Percentiles rank a stretch among this genome's conserved stretches.
Evolutionary conservation across 2,888 invertebrate species (phyloP).

Genomic region (Agrenia bidenticulata): DNA sequence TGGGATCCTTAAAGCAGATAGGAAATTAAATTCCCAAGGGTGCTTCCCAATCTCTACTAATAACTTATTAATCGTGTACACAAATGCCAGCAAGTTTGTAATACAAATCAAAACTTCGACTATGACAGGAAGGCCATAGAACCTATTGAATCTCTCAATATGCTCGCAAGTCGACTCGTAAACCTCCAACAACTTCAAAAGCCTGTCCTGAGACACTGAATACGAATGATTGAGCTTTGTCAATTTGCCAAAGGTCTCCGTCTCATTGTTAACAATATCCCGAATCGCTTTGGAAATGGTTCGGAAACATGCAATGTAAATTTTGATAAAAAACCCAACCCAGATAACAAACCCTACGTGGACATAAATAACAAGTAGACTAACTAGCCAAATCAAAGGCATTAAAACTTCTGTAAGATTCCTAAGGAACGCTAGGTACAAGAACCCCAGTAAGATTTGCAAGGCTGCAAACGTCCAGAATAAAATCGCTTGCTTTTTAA

Average conservation of each 20-base stretch:
- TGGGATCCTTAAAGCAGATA: neutral
- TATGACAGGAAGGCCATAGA: slow-evolving; percentile 5
- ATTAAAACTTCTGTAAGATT: too few relatives aligned
- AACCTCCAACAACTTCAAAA: neutral
- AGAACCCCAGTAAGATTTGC: too few relatives aligned
- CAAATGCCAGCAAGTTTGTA: neutral
- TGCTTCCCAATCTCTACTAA: neutral
- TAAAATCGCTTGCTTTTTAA: too few relatives aligned
- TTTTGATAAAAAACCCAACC: slow-evolving; percentile 8
- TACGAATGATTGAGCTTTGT: too few relatives aligned
- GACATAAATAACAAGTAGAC: neutral
- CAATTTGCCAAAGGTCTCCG: too few relatives aligned
- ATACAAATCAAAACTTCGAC: slow-evolving; percentile 7
- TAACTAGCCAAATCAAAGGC: too few relatives aligned
- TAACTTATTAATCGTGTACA: slow-evolving; percentile 8
- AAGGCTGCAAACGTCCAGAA: too few relatives aligned
- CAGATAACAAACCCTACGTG: slow-evolving; percentile 10
- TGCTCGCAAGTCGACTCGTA: neutral
- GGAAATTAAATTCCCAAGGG: neutral
- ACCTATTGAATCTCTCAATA: slow-evolving; percentile 8
- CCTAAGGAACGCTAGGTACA: too few relatives aligned
- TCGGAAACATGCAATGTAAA: neutral
- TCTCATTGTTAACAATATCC: too few relatives aligned
- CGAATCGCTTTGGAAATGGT: neutral
- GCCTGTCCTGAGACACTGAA: neutral